These are phyloP conservation scores for Recurvirostra avosetta DNA, from an alignment of 2,113 vertebrate genomes.

Conservation along the genomic window DNA sequence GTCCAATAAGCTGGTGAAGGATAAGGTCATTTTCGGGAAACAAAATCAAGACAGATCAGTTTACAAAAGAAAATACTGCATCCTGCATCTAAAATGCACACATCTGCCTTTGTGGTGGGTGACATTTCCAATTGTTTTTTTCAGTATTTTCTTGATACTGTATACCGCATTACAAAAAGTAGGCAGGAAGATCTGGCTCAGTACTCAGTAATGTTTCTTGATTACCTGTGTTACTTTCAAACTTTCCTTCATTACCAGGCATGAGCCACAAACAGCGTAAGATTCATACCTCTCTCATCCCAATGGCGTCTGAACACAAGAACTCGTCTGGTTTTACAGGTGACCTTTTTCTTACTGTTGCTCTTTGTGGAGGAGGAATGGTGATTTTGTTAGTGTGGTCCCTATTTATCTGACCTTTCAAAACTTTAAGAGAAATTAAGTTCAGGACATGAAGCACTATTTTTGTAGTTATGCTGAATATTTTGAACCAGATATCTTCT, in stretches of 20 bases:
- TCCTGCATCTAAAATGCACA: neutral
- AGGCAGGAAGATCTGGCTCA: neutral
- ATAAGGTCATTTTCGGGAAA: neutral
- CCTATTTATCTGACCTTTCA: neutral
- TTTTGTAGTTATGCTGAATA: neutral
- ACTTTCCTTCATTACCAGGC: neutral
- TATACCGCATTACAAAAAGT: neutral
- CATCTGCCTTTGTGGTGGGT: neutral
- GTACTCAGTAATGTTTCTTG: rapidly evolving
- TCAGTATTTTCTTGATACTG: neutral
- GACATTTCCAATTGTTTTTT: neutral
- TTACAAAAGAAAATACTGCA: neutral
- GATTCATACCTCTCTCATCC: neutral
- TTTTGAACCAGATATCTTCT: neutral
- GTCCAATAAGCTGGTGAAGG: neutral
- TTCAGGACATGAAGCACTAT: neutral
- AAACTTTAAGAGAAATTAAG: neutral
- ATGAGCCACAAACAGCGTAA: neutral
- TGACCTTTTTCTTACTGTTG: neutral
- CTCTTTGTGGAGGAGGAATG: neutral
- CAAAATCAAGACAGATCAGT: neutral
- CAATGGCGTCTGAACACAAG: neutral
- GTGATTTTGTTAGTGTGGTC: neutral
- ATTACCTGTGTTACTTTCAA: neutral
- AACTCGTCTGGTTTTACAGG: neutral